Evolutionary conservation across 2,888 invertebrate species (phyloP), one percentile per base, ranked within the genome.

Genomic region (Taphrorychus bicolor): DNA sequence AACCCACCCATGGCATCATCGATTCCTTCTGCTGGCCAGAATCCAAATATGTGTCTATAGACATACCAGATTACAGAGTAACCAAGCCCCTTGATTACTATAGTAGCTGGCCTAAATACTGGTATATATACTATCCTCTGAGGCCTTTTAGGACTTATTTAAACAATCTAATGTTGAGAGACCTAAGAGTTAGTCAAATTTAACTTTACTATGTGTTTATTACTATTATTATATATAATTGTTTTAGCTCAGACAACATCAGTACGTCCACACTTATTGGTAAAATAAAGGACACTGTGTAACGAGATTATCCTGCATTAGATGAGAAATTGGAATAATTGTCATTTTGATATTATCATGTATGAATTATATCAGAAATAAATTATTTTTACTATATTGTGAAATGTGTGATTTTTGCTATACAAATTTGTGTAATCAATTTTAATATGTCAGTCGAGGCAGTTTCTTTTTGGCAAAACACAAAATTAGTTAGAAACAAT

Each of bases 191-290:
- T 70, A 73, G 64, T 70, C n/a, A 42, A n/a, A n/a, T n/a, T 54
- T 24, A 18, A 3, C 2, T 16, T n/a, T 45, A 42, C 9, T 11
- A 58, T 4, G 4, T 4, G 5, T 21, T 45, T 41, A 18, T 41
- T 14, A 14, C 4, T 11, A 56, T n/a, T n/a, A n/a, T n/a, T n/a
- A n/a, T n/a, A n/a, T n/a, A n/a, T 14, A 18, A 42, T 59, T 16
- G 5, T 60, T 74, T 65, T 57, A 75, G 75, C 48, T 75, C 51
- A 71, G 75, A 52, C 70, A 75, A 53, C 62, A 74, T 21, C 70
- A 75, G 18, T 76, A 66, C 23, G 73, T 73, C 9, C 76, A 76
- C 23, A 75, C 73, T 9, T 75, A 75, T 42, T 75, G 72, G 71
- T 74, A 61, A 68, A 48, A 4, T 17, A 11, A 14, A 18, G 18